Conservation (phyloP, 2,888 invertebrate genomes). For the Zelleria hepariella region DNA sequence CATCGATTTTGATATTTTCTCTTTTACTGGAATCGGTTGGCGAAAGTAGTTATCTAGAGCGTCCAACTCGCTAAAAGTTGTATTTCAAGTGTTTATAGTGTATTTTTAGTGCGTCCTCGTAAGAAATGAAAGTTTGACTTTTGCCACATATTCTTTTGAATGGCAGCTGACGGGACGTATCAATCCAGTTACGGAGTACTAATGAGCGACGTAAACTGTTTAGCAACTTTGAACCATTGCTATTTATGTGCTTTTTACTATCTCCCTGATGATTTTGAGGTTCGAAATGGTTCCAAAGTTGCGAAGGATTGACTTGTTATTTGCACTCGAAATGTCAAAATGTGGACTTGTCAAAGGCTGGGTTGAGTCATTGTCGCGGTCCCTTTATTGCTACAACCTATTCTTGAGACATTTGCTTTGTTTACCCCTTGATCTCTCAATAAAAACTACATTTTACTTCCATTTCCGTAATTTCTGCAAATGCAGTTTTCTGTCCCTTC, state of each 20-base stretch:
- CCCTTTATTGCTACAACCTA: conserved; percentile 36
- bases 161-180: conserved; percentile 68
- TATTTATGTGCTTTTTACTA: conserved; percentile 32
- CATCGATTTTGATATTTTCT: conserved; percentile 70
- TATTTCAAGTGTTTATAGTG: conserved; percentile 55
- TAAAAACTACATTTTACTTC: neutral
- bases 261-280: conserved; percentile 25
- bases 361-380: conserved; percentile 68
- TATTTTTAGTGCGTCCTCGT: conserved; percentile 72
- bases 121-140: conserved; percentile 72
- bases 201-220: conserved; percentile 50
- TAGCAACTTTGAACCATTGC: conserved; percentile 25
- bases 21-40: conserved; percentile 47
- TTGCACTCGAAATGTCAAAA: conserved; percentile 63
- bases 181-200: conserved; percentile 56
- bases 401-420: conserved; percentile 21
- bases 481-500: neutral
- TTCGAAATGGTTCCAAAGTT: conserved; percentile 36
- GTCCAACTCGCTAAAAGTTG: conserved; percentile 29
- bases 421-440: conserved; percentile 12
- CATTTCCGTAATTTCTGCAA: neutral
- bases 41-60: conserved; percentile 33
- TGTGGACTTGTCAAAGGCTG: conserved; percentile 64
- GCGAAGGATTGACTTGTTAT: conserved; percentile 51
- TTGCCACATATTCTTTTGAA: conserved; percentile 73